phyloP scores from a whole-genome alignment of 2,113 vertebrate species.

The Triplophysa tibetana region DNA sequence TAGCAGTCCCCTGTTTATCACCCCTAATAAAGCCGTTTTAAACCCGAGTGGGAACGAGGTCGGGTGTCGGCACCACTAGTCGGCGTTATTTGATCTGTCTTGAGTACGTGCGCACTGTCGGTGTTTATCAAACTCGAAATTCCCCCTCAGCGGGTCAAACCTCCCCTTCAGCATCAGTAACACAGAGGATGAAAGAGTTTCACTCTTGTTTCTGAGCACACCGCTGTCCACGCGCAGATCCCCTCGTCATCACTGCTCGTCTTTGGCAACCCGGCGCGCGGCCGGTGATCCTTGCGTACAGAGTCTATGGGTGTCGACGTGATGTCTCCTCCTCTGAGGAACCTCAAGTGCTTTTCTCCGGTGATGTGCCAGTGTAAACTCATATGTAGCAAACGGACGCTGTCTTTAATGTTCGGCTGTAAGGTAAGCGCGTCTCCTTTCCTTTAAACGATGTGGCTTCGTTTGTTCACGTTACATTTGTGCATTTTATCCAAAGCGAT shows the following conservation, averaged over 20 bases:
- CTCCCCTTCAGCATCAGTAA: not conserved
- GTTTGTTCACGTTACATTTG: not conserved
- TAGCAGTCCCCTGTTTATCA: too few relatives aligned
- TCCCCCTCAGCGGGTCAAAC: not conserved
- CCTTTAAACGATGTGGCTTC: not conserved
- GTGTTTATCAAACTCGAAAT: not conserved
- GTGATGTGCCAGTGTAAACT: slow-evolving; percentile 85
- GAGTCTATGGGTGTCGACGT: slow-evolving; percentile 64
- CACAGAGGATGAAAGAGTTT: not conserved
- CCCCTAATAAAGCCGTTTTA: not conserved
- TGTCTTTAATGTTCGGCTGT: slow-evolving; percentile 85
- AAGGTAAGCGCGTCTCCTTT: slow-evolving; percentile 68
- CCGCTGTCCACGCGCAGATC: slow-evolving; percentile 12
- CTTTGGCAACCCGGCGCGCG: not conserved
- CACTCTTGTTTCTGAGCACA: not conserved
- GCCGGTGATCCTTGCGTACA: slow-evolving; percentile 17
- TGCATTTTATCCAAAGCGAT: too few relatives aligned
- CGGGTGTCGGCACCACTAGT: not conserved
- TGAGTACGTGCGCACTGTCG: not conserved
- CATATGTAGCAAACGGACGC: slow-evolving; percentile 82
- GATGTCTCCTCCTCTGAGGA: slow-evolving; percentile 78
- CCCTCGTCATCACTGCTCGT: not conserved
- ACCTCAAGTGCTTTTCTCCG: slow-evolving; percentile 80
- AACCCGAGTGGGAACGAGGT: not conserved
- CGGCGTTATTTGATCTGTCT: not conserved